Evolutionary conservation across 2,113 vertebrate species (phyloP), one percentile per base, ranked within the genome.

Genomic region (Brachionichthys hirsutus): DNA sequence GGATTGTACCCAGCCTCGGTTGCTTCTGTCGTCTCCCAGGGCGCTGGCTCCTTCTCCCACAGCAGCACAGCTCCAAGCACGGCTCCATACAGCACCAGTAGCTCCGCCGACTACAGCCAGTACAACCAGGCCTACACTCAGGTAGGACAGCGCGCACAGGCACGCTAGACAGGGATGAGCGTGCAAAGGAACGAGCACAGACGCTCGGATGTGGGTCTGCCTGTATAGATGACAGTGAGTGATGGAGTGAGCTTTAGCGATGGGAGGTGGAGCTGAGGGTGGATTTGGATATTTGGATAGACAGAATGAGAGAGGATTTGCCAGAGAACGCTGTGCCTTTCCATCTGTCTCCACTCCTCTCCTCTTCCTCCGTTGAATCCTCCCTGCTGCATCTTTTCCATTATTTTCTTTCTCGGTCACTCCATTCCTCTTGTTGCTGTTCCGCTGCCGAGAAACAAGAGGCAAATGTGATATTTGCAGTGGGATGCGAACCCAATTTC

Each of bases 91-190:
- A 75, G 80, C 10, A 36, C 92, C 12, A 95, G 98, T 52, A 89
- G 83, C 65, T 89, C 93, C 20, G 70, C 90, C 2, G 84, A 85
- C 56, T 97, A 94, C 68, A 87, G 90, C 40, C 94, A 94, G 42
- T 96, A 94, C 30, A 92, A 90, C 73, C 90, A 90, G 80, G 89
- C 80, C 45, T 92, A 92, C 86, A 85, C 91, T 50, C 90, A 92
- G 90, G 90, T 92, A 85, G 67, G 12, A 13, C 10, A 8, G 24
- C 24, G 24, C 24, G 8, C 5, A 8, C 8, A 30, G 24, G 8
- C 24, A 30, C 4, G 19, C 2, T 1, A 19, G 11, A 20, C 16
- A 47, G 16, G n/a, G n/a, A n/a, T n/a, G n/a, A n/a, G n/a, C n/a
- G n/a, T n/a, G n/a, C n/a, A n/a, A n/a, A n/a, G n/a, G n/a, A n/a